Evolutionary conservation across 2,797 vertebrate species (phyloP).

Genomic region (Melanotaenia maccullochi): DNA sequence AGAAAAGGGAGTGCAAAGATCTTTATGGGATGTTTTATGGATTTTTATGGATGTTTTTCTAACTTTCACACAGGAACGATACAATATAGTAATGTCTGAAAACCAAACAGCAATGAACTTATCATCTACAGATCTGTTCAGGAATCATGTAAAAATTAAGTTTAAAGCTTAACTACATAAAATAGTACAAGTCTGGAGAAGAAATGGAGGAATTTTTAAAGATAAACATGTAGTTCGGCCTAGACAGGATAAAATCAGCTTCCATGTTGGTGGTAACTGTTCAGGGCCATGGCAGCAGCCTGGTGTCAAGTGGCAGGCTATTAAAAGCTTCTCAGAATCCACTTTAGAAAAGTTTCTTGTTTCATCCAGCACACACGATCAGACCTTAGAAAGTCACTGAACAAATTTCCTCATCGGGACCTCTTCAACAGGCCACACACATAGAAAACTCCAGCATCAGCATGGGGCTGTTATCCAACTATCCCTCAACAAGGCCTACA

Average conservation of each 20-base stretch:
- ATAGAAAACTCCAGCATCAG: constrained; percentile 20
- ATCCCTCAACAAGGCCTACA: constrained; percentile 23
- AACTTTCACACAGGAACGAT: not conserved
- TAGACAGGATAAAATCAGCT: not conserved
- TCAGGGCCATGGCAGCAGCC: constrained; percentile 29
- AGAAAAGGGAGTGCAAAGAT: not conserved
- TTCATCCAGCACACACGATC: constrained; percentile 35
- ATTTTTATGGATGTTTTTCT: not conserved
- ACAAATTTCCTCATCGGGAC: constrained; percentile 14
- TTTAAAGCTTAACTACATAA: not conserved
- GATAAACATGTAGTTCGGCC: not conserved
- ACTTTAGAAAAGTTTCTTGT: constrained; percentile 27
- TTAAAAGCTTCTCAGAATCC: constrained; percentile 44
- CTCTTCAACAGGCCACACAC: constrained; percentile 59
- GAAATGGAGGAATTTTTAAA: not conserved
- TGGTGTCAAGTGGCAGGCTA: constrained; percentile 39
- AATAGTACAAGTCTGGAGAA: not conserved
- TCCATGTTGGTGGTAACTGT: constrained; percentile 11
- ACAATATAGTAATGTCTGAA: not conserved
- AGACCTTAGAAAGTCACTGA: constrained; percentile 34
- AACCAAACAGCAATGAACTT: not conserved
- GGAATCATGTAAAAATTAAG: too few relatives aligned
- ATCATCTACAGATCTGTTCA: too few relatives aligned
- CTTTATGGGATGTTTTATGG: not conserved
- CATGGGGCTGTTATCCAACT: constrained; percentile 3